Conservation (phyloP, 2,888 invertebrate genomes). For the Synanthedon andrenaeformis region DNA sequence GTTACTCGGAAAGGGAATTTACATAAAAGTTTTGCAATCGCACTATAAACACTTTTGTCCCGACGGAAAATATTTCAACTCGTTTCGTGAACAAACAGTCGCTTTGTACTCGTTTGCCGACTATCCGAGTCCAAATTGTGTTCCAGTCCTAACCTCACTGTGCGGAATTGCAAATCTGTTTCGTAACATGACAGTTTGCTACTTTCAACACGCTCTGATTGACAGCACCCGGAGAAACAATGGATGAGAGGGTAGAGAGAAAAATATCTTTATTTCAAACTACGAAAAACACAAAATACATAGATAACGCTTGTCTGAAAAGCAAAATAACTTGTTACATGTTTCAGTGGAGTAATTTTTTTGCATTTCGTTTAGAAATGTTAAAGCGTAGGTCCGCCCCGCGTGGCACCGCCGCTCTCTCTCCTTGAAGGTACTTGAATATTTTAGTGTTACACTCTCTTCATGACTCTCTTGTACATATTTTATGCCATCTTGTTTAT, state of each 20-base stretch:
- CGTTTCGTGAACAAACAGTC: background rate
- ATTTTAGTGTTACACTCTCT: slow-evolving; percentile 26
- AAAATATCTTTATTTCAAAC: background rate
- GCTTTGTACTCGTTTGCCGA: slow-evolving; percentile 6
- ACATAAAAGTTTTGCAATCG: background rate
- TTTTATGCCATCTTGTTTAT: slow-evolving; percentile 23
- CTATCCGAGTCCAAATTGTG: slow-evolving; percentile 12
- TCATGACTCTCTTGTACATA: slow-evolving; percentile 35
- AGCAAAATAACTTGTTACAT: background rate
- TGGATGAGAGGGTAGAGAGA: background rate
- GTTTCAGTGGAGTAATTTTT: background rate
- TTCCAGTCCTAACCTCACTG: slow-evolving; percentile 2
- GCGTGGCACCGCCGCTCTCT: too few relatives aligned
- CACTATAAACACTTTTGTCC: background rate
- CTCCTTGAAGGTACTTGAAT: slow-evolving; percentile 19
- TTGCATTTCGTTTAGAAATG: background rate
- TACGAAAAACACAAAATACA: background rate
- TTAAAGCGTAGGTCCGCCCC: background rate
- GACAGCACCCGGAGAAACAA: background rate
- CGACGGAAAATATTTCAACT: background rate
- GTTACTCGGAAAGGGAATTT: background rate
- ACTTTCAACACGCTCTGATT: background rate
- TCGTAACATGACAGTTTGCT: slow-evolving; percentile 16
- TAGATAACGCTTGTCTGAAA: too few relatives aligned
- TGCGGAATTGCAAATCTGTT: slow-evolving; percentile 16